Evolutionary conservation across 2,113 vertebrate species (phyloP).

Genomic region (Dasyurus viverrinus): DNA sequence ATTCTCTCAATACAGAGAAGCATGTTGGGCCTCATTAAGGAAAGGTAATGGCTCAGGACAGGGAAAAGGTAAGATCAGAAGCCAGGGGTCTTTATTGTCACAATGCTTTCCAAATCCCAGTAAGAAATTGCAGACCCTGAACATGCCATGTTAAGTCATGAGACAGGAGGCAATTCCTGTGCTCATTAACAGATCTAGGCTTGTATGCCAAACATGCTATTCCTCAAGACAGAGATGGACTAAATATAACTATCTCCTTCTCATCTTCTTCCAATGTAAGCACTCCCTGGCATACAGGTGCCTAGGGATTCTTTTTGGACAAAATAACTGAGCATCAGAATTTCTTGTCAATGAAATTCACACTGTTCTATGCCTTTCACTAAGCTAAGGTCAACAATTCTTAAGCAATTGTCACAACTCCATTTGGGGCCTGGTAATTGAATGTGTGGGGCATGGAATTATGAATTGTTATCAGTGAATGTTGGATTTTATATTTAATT

Average conservation of each 20-base stretch:
- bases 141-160: too few relatives aligned
- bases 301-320: not conserved
- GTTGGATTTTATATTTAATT: too few relatives aligned
- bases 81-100: not conserved
- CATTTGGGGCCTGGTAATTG: too few relatives aligned
- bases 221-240: accelerated
- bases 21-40: not conserved
- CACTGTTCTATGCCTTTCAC: not conserved
- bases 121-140: too few relatives aligned
- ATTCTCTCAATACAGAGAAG: not conserved
- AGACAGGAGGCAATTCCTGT: not conserved
- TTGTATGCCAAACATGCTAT: too few relatives aligned
- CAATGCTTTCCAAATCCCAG: too few relatives aligned
- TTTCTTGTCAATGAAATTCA: not conserved
- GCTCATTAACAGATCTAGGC: not conserved
- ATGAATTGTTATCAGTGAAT: too few relatives aligned
- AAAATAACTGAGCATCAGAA: not conserved
- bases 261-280: not conserved
- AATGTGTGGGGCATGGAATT: too few relatives aligned
- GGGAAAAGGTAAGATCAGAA: not conserved
- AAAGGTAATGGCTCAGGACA: not conserved
- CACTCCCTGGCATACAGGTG: not conserved
- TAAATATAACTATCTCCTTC: not conserved
- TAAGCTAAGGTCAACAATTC: not conserved
- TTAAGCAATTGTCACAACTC: too few relatives aligned